phyloP scores from a whole-genome alignment of 2,113 vertebrate species.

The Cyanoliseus patagonus region DNA sequence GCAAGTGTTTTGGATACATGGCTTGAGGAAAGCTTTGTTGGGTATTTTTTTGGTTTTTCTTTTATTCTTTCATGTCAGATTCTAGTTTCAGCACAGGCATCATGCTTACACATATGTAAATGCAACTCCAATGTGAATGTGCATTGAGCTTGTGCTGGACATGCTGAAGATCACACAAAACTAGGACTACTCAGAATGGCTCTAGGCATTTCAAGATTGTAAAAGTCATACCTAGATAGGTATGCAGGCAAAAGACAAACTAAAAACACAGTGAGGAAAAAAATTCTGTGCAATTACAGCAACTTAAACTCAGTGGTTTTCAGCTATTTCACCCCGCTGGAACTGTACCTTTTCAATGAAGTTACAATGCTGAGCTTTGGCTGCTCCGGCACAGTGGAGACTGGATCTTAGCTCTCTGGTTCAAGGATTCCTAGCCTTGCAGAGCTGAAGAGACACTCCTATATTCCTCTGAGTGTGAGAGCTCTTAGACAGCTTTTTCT shows the following conservation, averaged over 20 bases:
- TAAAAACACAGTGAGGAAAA: not conserved
- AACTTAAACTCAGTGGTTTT: not conserved
- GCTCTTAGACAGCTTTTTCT: not conserved
- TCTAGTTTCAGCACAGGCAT: not conserved
- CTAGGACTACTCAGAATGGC: not conserved
- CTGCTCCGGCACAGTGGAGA: not conserved
- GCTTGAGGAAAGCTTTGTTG: not conserved
- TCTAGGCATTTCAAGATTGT: not conserved
- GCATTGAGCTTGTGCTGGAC: not conserved
- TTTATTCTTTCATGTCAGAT: not conserved
- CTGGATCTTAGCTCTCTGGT: not conserved
- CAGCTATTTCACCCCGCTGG: not conserved
- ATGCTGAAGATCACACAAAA: not conserved
- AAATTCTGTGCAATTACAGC: not conserved
- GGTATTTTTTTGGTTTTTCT: not conserved
- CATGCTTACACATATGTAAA: not conserved
- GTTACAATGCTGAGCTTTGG: not conserved
- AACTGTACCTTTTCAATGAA: not conserved
- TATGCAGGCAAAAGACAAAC: not conserved
- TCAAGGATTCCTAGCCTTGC: not conserved
- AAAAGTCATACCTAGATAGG: not conserved
- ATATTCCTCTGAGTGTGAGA: not conserved
- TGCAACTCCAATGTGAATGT: not conserved
- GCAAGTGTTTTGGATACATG: not conserved
- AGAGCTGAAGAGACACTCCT: not conserved